Evolutionary conservation across 2,797 vertebrate genomes (phyloP).

Genomic region (Phoebastria nigripes): DNA sequence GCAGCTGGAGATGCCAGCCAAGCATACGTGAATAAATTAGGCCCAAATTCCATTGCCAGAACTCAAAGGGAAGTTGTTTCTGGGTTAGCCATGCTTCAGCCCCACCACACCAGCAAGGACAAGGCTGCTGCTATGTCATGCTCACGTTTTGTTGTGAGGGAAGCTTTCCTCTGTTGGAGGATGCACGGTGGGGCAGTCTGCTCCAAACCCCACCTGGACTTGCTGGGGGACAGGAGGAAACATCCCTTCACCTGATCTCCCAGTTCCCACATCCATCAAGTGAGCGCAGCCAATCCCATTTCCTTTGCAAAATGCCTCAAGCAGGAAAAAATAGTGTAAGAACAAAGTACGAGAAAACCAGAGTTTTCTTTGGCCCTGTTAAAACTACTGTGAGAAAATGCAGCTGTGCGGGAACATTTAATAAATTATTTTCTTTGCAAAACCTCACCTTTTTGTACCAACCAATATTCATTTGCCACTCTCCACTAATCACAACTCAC

Average conservation of each 20-base stretch:
- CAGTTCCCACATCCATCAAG: conserved; percentile 34
- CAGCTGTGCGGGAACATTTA: neutral
- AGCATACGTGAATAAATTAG: neutral
- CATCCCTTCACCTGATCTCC: conserved; percentile 1
- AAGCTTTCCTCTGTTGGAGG: neutral
- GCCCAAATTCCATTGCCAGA: neutral
- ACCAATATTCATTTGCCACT: neutral
- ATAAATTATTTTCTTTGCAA: neutral
- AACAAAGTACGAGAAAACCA: neutral
- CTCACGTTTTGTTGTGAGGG: neutral
- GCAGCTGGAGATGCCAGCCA: conserved; percentile 17
- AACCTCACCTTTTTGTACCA: neutral
- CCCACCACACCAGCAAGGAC: neutral
- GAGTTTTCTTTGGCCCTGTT: conserved; percentile 11
- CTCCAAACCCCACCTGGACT: neutral
- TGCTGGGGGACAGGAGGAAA: conserved; percentile 16
- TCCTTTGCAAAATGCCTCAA: conserved; percentile 33
- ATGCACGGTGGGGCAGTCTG: neutral
- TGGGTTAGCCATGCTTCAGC: neutral
- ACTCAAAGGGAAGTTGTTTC: neutral
- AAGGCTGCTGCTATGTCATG: neutral
- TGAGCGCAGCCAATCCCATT: neutral
- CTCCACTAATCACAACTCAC: neutral
- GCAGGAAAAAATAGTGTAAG: neutral
- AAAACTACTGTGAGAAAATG: neutral